Conservation (phyloP, 2,797 vertebrate genomes). For the Myiotriccus ornatus region DNA sequence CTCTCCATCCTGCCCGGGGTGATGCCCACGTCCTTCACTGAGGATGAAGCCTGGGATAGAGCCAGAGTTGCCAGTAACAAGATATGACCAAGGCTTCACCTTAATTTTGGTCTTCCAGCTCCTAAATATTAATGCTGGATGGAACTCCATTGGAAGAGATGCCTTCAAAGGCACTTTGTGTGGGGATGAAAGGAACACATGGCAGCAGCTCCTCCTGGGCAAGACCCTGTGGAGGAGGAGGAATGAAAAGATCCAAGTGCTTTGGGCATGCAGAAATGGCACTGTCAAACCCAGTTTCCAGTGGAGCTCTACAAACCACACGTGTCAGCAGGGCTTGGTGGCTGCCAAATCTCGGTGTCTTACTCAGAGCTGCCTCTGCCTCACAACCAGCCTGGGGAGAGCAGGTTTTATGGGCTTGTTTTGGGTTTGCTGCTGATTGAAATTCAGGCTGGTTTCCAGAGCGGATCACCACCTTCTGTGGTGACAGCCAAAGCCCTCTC, state of each 20-base stretch:
- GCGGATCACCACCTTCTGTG: not conserved
- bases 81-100: not conserved
- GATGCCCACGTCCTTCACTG: rapidly evolving
- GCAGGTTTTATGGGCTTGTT: not conserved
- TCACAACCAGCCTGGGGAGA: rapidly evolving
- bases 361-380: not conserved
- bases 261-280: not conserved
- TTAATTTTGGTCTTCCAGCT: not conserved
- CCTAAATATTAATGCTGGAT: not conserved
- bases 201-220: rapidly evolving
- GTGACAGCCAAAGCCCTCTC: not conserved
- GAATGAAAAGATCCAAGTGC: not conserved
- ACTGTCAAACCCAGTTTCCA: not conserved
- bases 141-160: not conserved
- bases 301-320: not conserved
- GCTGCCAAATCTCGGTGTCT: not conserved
- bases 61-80: not conserved
- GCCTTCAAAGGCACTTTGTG: not conserved
- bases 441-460: not conserved
- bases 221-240: not conserved
- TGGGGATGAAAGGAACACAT: rapidly evolving
- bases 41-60: rapidly evolving
- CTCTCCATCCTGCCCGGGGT: not conserved
- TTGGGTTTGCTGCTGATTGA: not conserved
- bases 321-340: rapidly evolving